A percentile compares a stretch with the other conserved stretches of the same genome.
Conservation (phyloP, 2,888 invertebrate genomes). For the Cantharis flavilabris region DNA sequence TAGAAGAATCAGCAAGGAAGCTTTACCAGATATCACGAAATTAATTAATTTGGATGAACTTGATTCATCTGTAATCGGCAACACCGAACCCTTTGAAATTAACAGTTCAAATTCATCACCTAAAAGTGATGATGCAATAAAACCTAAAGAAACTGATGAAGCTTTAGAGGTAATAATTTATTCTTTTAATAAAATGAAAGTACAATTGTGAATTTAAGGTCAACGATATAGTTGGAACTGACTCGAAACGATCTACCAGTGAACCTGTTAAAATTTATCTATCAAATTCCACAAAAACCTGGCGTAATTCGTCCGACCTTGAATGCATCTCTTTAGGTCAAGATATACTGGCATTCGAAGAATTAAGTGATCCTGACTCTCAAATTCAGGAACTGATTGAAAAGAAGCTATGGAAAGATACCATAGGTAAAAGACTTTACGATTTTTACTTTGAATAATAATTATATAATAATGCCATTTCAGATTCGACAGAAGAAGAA, state of each 20-base stretch:
- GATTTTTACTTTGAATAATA: neutral
- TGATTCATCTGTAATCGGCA: neutral
- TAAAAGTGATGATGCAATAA: neutral
- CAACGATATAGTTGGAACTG: constrained; percentile 29
- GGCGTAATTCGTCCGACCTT: constrained; percentile 65
- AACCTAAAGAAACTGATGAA: neutral
- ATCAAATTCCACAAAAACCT: constrained; percentile 57
- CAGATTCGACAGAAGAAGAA: constrained; percentile 32
- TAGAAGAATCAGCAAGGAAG: neutral
- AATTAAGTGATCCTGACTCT: constrained; percentile 49
- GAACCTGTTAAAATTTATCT: constrained; percentile 59
- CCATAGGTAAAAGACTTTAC: constrained; percentile 8
- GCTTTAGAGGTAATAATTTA: neutral
- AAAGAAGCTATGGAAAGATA: constrained; percentile 38
- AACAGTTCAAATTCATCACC: neutral
- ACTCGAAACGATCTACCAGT: constrained; percentile 34
- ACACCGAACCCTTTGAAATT: neutral
- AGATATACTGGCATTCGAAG: constrained; percentile 61
- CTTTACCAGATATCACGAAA: neutral
- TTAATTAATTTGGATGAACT: constrained; percentile 1
- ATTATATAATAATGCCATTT: neutral
- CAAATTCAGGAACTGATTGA: constrained; percentile 37
- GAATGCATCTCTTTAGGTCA: constrained; percentile 66
- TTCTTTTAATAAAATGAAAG: neutral
- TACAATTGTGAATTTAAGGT: neutral